Base-by-base conservation (phyloP, 2,113 vertebrate genomes). In the Cavia aperea region DNA sequence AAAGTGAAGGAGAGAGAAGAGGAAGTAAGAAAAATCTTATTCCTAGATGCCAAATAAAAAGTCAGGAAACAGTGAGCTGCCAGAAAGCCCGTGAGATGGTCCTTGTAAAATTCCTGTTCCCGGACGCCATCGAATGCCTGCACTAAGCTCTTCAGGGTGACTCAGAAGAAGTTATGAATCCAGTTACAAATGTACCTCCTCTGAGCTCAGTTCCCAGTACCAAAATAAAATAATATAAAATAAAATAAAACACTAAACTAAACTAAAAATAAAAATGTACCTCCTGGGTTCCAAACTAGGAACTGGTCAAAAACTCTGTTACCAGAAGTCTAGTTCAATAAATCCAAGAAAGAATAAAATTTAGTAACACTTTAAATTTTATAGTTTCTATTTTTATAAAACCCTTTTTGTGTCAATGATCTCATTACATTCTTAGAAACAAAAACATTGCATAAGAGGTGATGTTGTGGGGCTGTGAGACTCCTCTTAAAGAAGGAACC, bases 1-100 rank as follows among this genome's bases (percentile, higher is more conserved):
- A 39, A 24, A 56, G 36, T 46, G 46, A 11, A 36, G 2, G 21
- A 13, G 3, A 23, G 3, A 2, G 11, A 13, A 21, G 1, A 24
- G 51, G 29, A 62, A 78, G 16, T 4, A 75, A 31, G 39, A 13
- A 56, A 95, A 6, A 56, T 33, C 54, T 86, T 92, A 36, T 31
- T 1, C 84, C 0, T 23, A 15, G 0, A 60, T 33, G 77, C 4
- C 5, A 16, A 65, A 36, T 2, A 4, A 43, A 43, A 5, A 7
- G 31, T 78, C 7, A 39, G 19, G 23, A 56, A 82, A 23, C 24
- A 79, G 12, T 65, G 21, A 82, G 24, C 8, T 46, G 13, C 1
- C 4, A n/a, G 24, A n/a, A 13, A 79, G 29, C 36, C 0, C 16
- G 15, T 4, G 4, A 70, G 60, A 51, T 29, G 12, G 15, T 4